Conservation (phyloP, 2,888 invertebrate species). For the Chrysodeixis includens region DNA sequence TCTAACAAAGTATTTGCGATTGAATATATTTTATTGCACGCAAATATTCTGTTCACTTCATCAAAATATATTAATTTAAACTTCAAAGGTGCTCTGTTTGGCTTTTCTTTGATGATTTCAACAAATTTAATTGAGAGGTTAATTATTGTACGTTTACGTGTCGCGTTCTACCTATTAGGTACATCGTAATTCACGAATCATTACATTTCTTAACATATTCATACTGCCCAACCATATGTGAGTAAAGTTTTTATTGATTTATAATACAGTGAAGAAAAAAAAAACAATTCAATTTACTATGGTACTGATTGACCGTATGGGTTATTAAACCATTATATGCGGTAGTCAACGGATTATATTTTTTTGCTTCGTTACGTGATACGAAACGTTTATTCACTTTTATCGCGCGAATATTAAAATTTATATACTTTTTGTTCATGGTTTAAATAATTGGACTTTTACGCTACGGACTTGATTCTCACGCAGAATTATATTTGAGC, state of each 20-base stretch:
- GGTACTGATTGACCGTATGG: constrained; percentile 37
- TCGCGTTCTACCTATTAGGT: constrained; percentile 5
- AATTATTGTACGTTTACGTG: constrained; percentile 38
- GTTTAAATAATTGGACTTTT: neutral
- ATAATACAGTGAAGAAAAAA: neutral
- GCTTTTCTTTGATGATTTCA: constrained; percentile 40
- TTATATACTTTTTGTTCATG: neutral
- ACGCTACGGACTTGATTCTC: neutral
- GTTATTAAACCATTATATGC: constrained; percentile 45
- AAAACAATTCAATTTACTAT: constrained; percentile 27
- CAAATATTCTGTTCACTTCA: constrained; percentile 13
- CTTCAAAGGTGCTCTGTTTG: constrained; percentile 51
- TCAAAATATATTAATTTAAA: constrained; percentile 24
- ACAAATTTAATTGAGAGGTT: constrained; percentile 34
- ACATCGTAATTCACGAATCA: constrained; percentile 3
- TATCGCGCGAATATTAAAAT: constrained; percentile 11
- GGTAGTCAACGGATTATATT: constrained; percentile 20
- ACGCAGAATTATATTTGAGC: neutral
- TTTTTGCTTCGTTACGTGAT: constrained; percentile 22
- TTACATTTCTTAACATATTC: neutral
- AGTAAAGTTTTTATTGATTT: neutral
- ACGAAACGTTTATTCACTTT: constrained; percentile 29
- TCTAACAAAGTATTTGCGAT: constrained; percentile 7
- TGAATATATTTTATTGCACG: constrained; percentile 33
- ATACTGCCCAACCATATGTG: neutral